Base-by-base conservation (phyloP, 2,888 invertebrate genomes). In the Mythimna lalbum region DNA sequence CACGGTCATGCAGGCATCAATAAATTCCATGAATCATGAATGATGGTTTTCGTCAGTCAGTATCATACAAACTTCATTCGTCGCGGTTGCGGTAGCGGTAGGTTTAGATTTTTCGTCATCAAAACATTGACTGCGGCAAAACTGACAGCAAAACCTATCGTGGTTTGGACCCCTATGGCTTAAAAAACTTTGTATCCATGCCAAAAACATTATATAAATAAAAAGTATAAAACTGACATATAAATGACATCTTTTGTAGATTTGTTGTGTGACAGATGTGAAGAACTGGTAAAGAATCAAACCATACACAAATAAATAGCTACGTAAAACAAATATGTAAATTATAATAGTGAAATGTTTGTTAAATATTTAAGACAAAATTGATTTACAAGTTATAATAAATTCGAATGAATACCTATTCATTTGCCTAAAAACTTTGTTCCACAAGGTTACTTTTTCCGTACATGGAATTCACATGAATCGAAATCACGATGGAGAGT, bases 401-500 rank as follows among this genome's bases (percentile, higher is more conserved):
- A 23, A 63, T 69, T 52, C 64, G 7, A 52, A 57, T 55, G 23
- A 59, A 50, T 59, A 27, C 27, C 27, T 27, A 65, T 67, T 56
- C 53, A 31, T 63, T 68, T 36, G n/a, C 70, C 53, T 65, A 64
- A 76, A 69, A 64, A 70, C 67, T 73, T 71, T 70, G 23, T 59
- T 55, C 65, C 50, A 82, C 87, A 87, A 87, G 86, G 85, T 85
- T 86, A 83, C 79, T 68, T 73, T 82, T 82, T 71, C 84, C 81
- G 73, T 89, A 86, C 90, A 91, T 91, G 90, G 88, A 84, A 83
- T 81, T 85, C 80, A 82, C 75, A 76, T 88, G 83, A 88, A 83
- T 72, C 75, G 76, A 80, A 78, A 76, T 78, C 78, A 92, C 85
- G 83, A 96, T 96, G 96, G 95, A 97, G 87, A 94, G 94, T 83